Conservation (phyloP, 2,797 vertebrate species). For the Danionella dracula region DNA sequence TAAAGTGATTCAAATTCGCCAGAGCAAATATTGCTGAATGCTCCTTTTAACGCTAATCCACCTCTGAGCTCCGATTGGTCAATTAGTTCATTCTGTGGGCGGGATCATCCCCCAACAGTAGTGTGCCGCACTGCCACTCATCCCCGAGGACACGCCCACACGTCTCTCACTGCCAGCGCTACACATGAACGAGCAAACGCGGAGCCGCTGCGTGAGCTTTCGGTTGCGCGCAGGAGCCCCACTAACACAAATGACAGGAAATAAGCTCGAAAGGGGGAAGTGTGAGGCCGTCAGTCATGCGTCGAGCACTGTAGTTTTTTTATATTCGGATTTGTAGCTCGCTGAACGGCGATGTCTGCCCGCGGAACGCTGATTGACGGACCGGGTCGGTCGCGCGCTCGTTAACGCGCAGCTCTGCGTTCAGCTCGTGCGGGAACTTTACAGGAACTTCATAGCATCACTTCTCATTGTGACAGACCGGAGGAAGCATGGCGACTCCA, state of each 20-base stretch:
- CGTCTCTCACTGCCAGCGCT: slow-evolving; percentile 9
- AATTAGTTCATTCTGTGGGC: slow-evolving; percentile 5
- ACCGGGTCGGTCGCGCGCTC: slow-evolving; percentile 29
- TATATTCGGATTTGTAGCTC: not conserved
- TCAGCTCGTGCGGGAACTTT: slow-evolving; percentile 19
- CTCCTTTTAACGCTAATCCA: slow-evolving; percentile 35
- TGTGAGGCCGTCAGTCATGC: slow-evolving; percentile 25
- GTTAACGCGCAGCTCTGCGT: slow-evolving; percentile 36
- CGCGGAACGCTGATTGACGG: slow-evolving; percentile 47
- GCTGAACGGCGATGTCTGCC: slow-evolving; percentile 22
- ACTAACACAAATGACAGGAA: slow-evolving; percentile 55
- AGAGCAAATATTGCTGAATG: slow-evolving; percentile 10
- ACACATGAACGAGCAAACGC: slow-evolving; percentile 42
- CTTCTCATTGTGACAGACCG: slow-evolving; percentile 20
- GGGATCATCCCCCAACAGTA: slow-evolving; percentile 35
- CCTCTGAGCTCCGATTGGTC: slow-evolving; percentile 50
- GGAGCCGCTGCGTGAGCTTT: slow-evolving; percentile 26
- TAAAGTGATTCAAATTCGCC: too few species aligned
- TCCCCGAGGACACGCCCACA: slow-evolving; percentile 42
- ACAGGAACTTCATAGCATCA: slow-evolving; percentile 16
- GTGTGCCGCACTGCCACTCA: slow-evolving; percentile 45
- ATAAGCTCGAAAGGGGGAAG: slow-evolving; percentile 36
- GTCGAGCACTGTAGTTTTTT: slow-evolving; percentile 2
- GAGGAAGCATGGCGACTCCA: slow-evolving; percentile 75
- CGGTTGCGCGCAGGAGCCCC: slow-evolving; percentile 28